Percentiles rank a stretch among this genome's conserved stretches.
These are phyloP conservation scores for Tetraodon nigroviridis DNA, from an alignment of 2,113 vertebrate species.

Conservation along the genomic window DNA sequence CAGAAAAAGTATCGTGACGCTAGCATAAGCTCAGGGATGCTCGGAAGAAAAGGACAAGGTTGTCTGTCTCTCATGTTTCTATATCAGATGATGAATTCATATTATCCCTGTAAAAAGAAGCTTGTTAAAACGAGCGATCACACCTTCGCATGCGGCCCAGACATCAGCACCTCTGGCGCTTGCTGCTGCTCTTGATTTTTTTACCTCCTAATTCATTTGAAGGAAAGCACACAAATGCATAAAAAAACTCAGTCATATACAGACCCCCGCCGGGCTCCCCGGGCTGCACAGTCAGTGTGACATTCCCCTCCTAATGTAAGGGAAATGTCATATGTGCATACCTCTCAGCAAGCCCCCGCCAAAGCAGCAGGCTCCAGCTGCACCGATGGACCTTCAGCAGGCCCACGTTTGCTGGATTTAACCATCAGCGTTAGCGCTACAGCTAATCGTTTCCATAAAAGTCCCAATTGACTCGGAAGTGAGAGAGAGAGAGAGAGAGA, in stretches of 20 bases:
- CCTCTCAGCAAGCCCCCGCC: conserved; percentile 25
- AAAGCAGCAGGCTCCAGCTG: conserved; percentile 36
- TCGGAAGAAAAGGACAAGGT: no score
- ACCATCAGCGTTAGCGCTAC: no score
- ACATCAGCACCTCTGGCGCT: conserved; percentile 20
- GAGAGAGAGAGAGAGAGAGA: no score
- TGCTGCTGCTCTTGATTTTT: conserved; percentile 30
- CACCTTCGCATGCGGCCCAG: conserved; percentile 17
- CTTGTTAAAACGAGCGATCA: conserved; percentile 9
- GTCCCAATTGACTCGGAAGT: no score
- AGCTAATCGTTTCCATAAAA: no score
- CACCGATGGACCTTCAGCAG: conserved; percentile 33
- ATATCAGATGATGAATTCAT: no score
- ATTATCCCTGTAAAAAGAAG: no score
- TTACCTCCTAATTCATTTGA: conserved; percentile 28
- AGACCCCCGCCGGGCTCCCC: conserved; percentile 20
- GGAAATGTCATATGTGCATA: conserved; percentile 50
- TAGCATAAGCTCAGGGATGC: no score
- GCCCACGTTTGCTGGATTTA: no score
- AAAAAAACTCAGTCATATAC: background rate
- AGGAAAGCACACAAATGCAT: background rate
- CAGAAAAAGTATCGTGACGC: no score
- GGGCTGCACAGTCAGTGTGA: conserved; percentile 41
- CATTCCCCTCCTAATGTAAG: conserved; percentile 50
- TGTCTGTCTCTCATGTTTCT: no score